Percentiles rank a stretch among this genome's conserved stretches.
phyloP scores from a whole-genome alignment of 2,113 vertebrate genomes.

The Antechinus stuartii region DNA sequence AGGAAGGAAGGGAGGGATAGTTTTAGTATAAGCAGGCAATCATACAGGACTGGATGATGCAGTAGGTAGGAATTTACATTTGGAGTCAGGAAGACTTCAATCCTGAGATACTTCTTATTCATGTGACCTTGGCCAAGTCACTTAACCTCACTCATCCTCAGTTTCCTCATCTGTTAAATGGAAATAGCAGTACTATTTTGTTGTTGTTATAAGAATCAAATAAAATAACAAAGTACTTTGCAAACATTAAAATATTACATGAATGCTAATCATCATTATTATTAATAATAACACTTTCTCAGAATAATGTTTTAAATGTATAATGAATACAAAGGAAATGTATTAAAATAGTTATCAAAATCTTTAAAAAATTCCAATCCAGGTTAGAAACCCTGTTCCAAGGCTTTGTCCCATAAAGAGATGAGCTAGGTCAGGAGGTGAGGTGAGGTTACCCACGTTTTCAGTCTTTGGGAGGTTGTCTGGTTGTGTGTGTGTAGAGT shows the following conservation, averaged over 20 bases:
- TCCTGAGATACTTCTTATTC: neutral
- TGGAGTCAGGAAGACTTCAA: neutral
- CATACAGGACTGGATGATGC: neutral
- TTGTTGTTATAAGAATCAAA: neutral
- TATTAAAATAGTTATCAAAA: neutral
- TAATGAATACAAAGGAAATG: neutral
- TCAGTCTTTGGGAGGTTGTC: neutral
- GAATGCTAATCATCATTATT: neutral
- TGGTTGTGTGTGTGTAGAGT: neutral
- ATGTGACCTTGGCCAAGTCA: neutral
- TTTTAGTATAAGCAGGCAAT: neutral
- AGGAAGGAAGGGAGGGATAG: no score
- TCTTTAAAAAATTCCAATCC: neutral
- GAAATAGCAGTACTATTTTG: neutral
- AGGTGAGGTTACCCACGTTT: neutral
- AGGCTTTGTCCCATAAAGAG: neutral
- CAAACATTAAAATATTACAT: neutral
- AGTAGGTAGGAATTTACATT: neutral
- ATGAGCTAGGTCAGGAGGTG: constrained; percentile 8
- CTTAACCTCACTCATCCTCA: neutral
- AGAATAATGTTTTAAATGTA: neutral
- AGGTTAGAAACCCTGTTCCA: neutral
- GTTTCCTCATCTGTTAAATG: neutral
- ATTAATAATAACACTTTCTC: neutral
- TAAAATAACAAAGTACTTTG: neutral